These are phyloP conservation scores for Hucho hucho DNA, from an alignment of 2,113 vertebrate species.

Conservation along the genomic window DNA sequence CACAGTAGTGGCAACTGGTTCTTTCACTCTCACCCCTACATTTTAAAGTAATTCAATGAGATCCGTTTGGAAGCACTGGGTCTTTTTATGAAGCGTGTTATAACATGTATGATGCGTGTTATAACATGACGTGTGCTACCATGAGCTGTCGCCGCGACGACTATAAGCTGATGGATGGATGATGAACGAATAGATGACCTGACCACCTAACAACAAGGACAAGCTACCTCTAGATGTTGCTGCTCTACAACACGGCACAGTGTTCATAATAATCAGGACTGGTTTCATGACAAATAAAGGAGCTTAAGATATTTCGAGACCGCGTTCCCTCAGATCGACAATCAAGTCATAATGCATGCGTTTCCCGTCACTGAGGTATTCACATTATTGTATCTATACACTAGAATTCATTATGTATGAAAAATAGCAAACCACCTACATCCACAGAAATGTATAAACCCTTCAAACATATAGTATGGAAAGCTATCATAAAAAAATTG, in stretches of 20 bases:
- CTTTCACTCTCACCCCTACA: slow-evolving; percentile 21
- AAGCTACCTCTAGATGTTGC: slow-evolving; percentile 66
- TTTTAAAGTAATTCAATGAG: slow-evolving; percentile 58
- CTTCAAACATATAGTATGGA: slow-evolving; percentile 46
- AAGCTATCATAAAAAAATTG: slow-evolving; percentile 45
- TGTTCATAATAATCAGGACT: slow-evolving; percentile 64
- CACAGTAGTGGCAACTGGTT: slow-evolving; percentile 57
- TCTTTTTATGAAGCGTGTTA: slow-evolving; percentile 60
- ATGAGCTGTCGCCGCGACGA: slow-evolving; percentile 54
- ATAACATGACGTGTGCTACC: slow-evolving; percentile 42
- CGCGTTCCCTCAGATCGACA: slow-evolving; percentile 45
- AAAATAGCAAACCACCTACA: slow-evolving; percentile 65
- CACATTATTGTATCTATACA: slow-evolving; percentile 69
- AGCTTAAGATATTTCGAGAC: slow-evolving; percentile 59
- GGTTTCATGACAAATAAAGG: slow-evolving; percentile 56
- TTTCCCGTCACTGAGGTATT: slow-evolving; percentile 71
- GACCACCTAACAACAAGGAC: slow-evolving; percentile 53
- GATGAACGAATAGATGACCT: slow-evolving; percentile 50
- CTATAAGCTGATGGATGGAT: slow-evolving; percentile 10
- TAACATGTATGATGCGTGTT: not conserved
- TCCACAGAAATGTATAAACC: slow-evolving; percentile 46
- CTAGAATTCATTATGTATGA: slow-evolving; percentile 63
- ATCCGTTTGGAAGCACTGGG: slow-evolving; percentile 73
- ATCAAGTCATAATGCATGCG: slow-evolving; percentile 72
- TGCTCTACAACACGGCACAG: slow-evolving; percentile 71